Percentiles rank a stretch among this genome's conserved stretches.
These are phyloP conservation scores for Caenorhabditis uteleia DNA, from an alignment of 2,888 invertebrate species.

Conservation along the genomic window DNA sequence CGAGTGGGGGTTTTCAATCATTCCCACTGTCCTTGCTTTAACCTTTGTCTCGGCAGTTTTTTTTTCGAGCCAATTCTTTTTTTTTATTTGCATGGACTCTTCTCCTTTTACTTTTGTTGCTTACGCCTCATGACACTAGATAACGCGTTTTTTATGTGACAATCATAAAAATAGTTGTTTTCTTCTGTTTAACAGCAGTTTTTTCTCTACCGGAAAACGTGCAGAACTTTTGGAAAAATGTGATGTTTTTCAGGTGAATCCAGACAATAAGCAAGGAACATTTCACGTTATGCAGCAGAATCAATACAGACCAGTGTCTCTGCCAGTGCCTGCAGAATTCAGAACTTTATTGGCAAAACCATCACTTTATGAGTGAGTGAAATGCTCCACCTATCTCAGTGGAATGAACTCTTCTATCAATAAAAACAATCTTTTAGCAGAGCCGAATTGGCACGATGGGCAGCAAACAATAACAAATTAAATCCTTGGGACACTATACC, in stretches of 20 bases:
- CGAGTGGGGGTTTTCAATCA: background rate
- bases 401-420: too few species aligned
- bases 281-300: slow-evolving; percentile 9
- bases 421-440: too few species aligned
- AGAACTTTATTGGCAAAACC: slow-evolving; percentile 18
- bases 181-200: too few species aligned
- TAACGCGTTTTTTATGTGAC: too few species aligned
- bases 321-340: slow-evolving; percentile 23
- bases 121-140: too few species aligned
- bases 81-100: too few species aligned
- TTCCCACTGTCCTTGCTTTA: too few species aligned
- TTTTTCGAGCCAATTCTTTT: too few species aligned
- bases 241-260: slow-evolving; percentile 24
- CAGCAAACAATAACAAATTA: slow-evolving; percentile 26
- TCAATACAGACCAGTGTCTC: slow-evolving; percentile 15
- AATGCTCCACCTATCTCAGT: too few species aligned
- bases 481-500: slow-evolving; percentile 24
- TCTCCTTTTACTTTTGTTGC: too few species aligned
- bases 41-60: too few species aligned
- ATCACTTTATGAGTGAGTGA: slow-evolving; percentile 21
- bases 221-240: background rate
- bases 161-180: too few species aligned
- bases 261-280: slow-evolving; percentile 23
- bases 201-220: background rate
- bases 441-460: slow-evolving; percentile 14